phyloP scores from a whole-genome alignment of 2,888 invertebrate species.

The Imbricaverruca yamaguchii region DNA sequence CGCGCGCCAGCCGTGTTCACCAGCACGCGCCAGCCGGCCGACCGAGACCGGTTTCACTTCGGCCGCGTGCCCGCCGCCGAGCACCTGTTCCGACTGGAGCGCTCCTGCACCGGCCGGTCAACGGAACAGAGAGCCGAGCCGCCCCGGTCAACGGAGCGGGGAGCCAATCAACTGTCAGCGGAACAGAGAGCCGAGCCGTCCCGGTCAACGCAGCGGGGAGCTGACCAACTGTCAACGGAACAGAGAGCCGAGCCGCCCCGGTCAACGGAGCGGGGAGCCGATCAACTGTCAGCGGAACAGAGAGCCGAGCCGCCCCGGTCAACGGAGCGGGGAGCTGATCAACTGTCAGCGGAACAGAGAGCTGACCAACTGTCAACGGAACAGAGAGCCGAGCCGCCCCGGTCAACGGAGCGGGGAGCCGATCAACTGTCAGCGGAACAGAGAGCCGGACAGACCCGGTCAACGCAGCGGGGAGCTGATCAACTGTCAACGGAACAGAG shows the following conservation, averaged over 20 bases:
- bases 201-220: not conserved
- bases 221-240: not conserved
- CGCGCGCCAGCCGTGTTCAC: not conserved
- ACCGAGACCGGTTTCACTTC: constrained; percentile 12
- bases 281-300: not conserved
- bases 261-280: too few species aligned
- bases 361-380: not conserved
- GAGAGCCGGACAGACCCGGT: not conserved
- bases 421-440: not conserved
- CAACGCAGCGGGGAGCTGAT: not conserved
- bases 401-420: not conserved
- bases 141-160: too few species aligned
- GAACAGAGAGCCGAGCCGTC: not conserved
- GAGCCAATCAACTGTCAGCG: not conserved
- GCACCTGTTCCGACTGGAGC: not conserved
- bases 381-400: not conserved
- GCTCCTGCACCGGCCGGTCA: too few species aligned
- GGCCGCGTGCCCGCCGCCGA: not conserved
- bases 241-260: not conserved
- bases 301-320: not conserved
- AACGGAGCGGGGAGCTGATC: not conserved
- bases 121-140: not conserved
- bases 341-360: not conserved
- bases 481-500: too few species aligned
- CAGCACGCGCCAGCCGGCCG: constrained; percentile 10